phyloP scores from a whole-genome alignment of 2,888 invertebrate species.

The Phaonia tiefii region DNA sequence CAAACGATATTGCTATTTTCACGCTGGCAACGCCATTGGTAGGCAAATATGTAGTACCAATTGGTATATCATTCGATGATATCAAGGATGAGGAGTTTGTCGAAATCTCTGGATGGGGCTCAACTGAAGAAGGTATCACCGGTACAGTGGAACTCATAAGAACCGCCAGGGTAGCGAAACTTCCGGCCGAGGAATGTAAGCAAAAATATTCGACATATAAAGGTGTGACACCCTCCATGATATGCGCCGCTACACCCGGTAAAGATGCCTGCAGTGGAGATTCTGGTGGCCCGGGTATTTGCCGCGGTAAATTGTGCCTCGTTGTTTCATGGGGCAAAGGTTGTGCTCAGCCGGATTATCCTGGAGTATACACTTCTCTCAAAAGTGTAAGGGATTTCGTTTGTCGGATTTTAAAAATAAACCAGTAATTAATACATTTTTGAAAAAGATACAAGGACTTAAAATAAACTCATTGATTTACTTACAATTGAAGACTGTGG shows the following conservation, averaged over 20 bases:
- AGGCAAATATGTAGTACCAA: constrained; percentile 33
- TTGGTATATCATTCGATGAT: background rate
- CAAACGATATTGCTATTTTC: constrained; percentile 43
- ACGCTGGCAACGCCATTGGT: constrained; percentile 10
- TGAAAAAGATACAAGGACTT: too few relatives aligned
- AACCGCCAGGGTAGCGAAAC: constrained; percentile 40
- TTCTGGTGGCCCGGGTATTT: constrained; percentile 72
- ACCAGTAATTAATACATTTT: too few relatives aligned
- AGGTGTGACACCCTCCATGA: background rate
- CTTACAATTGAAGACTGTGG: too few relatives aligned
- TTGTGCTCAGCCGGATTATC: constrained; percentile 73
- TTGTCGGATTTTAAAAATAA: too few relatives aligned
- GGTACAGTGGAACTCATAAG: constrained; percentile 70
- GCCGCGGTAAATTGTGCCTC: constrained; percentile 81
- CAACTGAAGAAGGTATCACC: constrained; percentile 37
- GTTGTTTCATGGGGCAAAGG: constrained; percentile 84
- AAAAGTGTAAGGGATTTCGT: too few relatives aligned
- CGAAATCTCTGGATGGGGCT: constrained; percentile 45
- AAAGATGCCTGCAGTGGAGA: background rate
- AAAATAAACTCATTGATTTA: too few relatives aligned
- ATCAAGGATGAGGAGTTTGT: constrained; percentile 4
- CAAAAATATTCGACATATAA: background rate
- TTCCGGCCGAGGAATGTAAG: background rate
- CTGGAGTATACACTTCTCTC: constrained; percentile 76
- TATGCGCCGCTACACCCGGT: background rate